These are phyloP conservation scores for Argyresthia goedartella DNA, from an alignment of 2,888 invertebrate genomes.

Conservation along the genomic window DNA sequence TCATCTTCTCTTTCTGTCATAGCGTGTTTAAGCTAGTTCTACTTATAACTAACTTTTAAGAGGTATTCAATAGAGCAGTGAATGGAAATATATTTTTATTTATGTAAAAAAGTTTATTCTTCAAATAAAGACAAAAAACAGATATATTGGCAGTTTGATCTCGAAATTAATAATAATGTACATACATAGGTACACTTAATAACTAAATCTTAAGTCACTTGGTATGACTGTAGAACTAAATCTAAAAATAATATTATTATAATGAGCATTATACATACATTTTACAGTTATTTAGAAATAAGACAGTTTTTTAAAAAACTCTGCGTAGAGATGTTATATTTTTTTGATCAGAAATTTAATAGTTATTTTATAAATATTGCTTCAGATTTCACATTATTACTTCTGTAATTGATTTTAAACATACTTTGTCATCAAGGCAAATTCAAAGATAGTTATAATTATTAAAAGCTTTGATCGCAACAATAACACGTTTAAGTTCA, in stretches of 20 bases:
- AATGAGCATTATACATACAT: slow-evolving; percentile 6
- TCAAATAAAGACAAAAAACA: slow-evolving; percentile 51
- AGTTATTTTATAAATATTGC: slow-evolving; percentile 8
- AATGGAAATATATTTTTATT: slow-evolving; percentile 23
- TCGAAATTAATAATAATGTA: slow-evolving; percentile 24
- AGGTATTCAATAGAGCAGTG: not conserved
- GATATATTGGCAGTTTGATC: slow-evolving; percentile 46
- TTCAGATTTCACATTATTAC: not conserved
- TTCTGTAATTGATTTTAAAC: not conserved
- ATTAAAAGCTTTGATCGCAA: not conserved
- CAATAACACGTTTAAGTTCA: not conserved
- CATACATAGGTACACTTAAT: slow-evolving; percentile 27
- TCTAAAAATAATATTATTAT: slow-evolving; percentile 24
- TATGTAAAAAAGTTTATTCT: slow-evolving; percentile 53
- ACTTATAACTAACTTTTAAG: too few species aligned
- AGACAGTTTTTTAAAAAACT: not conserved
- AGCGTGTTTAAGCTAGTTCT: too few species aligned
- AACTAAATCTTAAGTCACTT: slow-evolving; percentile 23
- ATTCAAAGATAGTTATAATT: not conserved
- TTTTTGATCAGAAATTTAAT: too few species aligned
- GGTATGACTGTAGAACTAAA: slow-evolving; percentile 28
- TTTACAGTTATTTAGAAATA: not conserved
- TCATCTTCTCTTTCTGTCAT: too few species aligned
- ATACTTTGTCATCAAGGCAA: too few species aligned
- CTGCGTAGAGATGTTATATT: too few species aligned